These are phyloP conservation scores for Teleiodes luculella DNA, from an alignment of 2,888 invertebrate genomes.

Conservation along the genomic window DNA sequence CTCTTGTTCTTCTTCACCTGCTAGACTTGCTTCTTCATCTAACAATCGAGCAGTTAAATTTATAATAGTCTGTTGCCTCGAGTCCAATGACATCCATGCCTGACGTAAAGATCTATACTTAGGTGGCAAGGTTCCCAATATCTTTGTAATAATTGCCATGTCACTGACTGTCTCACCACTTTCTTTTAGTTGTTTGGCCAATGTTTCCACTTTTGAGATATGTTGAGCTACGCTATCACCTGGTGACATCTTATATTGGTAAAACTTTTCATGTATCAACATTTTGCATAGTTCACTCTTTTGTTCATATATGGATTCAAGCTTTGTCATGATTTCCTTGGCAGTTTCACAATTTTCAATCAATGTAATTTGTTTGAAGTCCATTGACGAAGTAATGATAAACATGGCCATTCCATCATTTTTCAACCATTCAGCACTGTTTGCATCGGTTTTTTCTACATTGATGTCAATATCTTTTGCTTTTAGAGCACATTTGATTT, in stretches of 20 bases:
- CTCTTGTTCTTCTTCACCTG: slow-evolving; percentile 21
- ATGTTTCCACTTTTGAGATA: slow-evolving; percentile 26
- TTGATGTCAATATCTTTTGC: too few relatives aligned
- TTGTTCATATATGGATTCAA: too few relatives aligned
- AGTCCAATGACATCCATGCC: slow-evolving; percentile 30
- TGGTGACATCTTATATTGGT: slow-evolving; percentile 27
- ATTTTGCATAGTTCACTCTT: too few relatives aligned
- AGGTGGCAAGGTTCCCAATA: slow-evolving; percentile 28
- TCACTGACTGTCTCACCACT: slow-evolving; percentile 32
- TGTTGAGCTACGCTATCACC: slow-evolving; percentile 29
- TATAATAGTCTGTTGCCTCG: slow-evolving; percentile 20
- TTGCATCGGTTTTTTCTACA: too few relatives aligned
- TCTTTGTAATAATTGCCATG: slow-evolving; percentile 32
- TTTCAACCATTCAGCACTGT: too few relatives aligned
- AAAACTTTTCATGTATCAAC: slow-evolving; percentile 24
- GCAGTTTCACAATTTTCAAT: too few relatives aligned
- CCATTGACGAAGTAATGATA: too few relatives aligned
- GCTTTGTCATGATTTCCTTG: too few relatives aligned
- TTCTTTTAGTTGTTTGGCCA: slow-evolving; percentile 30
- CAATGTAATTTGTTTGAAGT: too few relatives aligned
- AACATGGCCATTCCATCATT: too few relatives aligned
- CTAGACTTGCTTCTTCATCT: slow-evolving; percentile 25
- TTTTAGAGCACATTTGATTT: too few relatives aligned
- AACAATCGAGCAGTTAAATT: slow-evolving; percentile 29
- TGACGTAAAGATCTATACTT: slow-evolving; percentile 29